Evolutionary conservation across 2,113 vertebrate species (phyloP).

Genomic region (Caloenas nicobarica): DNA sequence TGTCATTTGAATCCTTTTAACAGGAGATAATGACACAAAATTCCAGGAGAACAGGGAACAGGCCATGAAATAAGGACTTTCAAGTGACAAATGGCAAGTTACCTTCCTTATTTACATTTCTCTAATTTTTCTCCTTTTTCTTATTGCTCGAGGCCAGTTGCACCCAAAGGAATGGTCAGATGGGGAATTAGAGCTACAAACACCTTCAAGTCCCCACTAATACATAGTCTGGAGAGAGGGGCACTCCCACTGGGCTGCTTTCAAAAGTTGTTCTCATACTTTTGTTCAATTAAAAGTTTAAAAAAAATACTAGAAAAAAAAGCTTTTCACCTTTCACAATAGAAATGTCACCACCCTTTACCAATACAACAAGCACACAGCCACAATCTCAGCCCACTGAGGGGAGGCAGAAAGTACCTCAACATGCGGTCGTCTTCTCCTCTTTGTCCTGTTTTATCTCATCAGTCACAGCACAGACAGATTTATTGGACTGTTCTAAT

Average conservation of each 20-base stretch:
- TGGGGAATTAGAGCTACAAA: slow-evolving; percentile 49
- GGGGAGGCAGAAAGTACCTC: neutral
- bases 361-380: neutral
- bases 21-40: slow-evolving; percentile 75
- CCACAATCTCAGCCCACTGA: neutral
- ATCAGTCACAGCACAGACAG: neutral
- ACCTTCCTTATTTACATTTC: slow-evolving; percentile 70
- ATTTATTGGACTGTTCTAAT: neutral
- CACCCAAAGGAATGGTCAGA: slow-evolving; percentile 73
- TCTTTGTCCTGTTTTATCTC: neutral
- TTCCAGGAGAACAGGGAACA: slow-evolving; percentile 67
- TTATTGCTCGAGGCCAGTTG: slow-evolving; percentile 67
- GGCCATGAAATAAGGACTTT: slow-evolving; percentile 71
- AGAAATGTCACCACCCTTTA: slow-evolving; percentile 5
- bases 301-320: neutral
- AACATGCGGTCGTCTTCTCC: rapidly evolving
- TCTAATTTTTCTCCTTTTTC: slow-evolving; percentile 68
- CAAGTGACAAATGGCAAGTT: slow-evolving; percentile 72
- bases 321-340: neutral
- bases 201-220: slow-evolving; percentile 60
- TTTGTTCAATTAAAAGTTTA: neutral
- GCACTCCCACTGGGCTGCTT: slow-evolving; percentile 21
- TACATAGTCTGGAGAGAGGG: slow-evolving; percentile 36
- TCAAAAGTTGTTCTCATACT: slow-evolving; percentile 44
- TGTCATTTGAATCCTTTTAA: slow-evolving; percentile 78